Conservation (phyloP, 2,113 vertebrate genomes). For the Eira barbara region DNA sequence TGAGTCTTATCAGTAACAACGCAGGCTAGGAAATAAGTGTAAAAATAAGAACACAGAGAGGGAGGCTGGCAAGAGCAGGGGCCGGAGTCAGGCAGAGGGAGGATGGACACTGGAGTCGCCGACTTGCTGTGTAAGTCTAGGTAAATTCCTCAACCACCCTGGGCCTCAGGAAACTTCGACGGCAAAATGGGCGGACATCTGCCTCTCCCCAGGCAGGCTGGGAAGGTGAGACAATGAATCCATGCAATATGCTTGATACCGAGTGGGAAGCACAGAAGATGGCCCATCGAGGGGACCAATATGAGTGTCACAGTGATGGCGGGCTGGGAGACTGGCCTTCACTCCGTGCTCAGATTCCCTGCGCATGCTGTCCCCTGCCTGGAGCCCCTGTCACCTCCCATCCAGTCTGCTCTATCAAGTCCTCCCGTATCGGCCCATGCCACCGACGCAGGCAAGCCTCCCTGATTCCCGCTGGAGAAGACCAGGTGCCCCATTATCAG, state of each 20-base stretch:
- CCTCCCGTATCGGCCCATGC: not conserved
- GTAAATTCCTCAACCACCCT: not conserved
- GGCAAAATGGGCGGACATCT: too few relatives aligned
- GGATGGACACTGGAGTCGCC: accelerated
- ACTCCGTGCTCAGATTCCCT: not conserved
- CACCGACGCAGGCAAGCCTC: not conserved
- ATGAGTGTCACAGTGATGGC: not conserved
- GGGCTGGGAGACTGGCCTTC: not conserved
- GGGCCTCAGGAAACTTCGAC: not conserved
- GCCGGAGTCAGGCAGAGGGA: not conserved
- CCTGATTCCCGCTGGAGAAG: not conserved
- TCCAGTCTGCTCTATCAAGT: not conserved
- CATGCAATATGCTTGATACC: not conserved
- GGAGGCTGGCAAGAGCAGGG: not conserved
- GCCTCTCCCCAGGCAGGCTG: not conserved
- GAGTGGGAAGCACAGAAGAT: not conserved
- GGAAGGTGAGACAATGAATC: too few relatives aligned
- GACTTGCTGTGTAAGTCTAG: not conserved
- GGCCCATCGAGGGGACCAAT: not conserved
- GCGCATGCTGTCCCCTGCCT: not conserved
- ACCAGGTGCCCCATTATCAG: not conserved
- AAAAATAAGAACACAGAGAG: not conserved
- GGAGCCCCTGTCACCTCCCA: not conserved
- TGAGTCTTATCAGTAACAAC: not conserved
- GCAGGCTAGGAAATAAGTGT: too few relatives aligned